Conservation (phyloP, 2,797 vertebrate genomes). For the Tenualosa thibaudeaui region DNA sequence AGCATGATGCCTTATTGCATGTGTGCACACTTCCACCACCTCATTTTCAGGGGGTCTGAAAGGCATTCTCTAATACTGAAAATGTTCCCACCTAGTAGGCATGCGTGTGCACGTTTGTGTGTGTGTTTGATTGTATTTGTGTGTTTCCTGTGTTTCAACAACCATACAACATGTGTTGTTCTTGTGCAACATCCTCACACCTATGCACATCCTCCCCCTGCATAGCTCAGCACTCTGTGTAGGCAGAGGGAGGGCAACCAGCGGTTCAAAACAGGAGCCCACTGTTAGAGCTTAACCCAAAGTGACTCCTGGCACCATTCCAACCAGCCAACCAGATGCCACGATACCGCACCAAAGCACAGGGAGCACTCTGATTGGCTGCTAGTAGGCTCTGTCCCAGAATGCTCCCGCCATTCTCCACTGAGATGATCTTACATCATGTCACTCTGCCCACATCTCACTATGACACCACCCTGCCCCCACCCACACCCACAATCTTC, state of each 20-base stretch:
- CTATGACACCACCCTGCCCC: constrained; percentile 34
- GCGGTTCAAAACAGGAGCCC: constrained; percentile 51
- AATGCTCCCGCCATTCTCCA: constrained; percentile 33
- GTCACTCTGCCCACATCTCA: constrained; percentile 29
- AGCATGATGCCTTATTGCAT: too few species aligned
- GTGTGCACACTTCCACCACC: neutral
- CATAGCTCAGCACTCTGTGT: neutral
- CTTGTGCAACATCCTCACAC: neutral
- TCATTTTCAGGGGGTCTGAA: too few species aligned
- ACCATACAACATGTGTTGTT: neutral
- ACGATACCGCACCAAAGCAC: constrained; percentile 38
- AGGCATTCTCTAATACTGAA: neutral
- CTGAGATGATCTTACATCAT: constrained; percentile 31
- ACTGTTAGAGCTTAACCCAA: constrained; percentile 59
- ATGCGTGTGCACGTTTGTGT: neutral
- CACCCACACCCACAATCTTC: neutral
- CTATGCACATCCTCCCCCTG: neutral
- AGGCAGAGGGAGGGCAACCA: constrained; percentile 37
- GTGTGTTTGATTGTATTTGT: neutral
- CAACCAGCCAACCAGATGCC: constrained; percentile 41
- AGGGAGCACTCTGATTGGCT: constrained; percentile 54
- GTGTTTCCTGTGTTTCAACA: neutral
- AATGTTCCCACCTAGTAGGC: neutral
- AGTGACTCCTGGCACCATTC: constrained; percentile 51
- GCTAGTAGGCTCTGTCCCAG: constrained; percentile 45